Conservation (phyloP, 2,797 vertebrate species). For the Lagodon rhomboides region DNA sequence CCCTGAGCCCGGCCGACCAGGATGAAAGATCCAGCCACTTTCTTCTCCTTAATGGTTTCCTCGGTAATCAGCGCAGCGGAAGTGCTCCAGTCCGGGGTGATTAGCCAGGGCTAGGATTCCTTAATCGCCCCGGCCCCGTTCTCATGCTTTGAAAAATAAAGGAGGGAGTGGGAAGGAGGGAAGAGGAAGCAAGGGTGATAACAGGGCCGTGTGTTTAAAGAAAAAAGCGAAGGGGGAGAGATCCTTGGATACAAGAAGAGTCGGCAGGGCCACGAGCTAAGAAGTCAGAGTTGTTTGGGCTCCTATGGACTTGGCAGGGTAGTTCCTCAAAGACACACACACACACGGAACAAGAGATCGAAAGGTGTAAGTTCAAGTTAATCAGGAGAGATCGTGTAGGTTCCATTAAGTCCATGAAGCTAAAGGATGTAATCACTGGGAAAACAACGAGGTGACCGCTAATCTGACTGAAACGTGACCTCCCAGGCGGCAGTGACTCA, state of each 20-base stretch:
- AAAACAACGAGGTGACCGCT: conserved; percentile 51
- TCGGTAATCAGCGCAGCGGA: conserved; percentile 91
- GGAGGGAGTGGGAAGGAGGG: conserved; percentile 68
- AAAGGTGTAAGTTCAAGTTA: conserved; percentile 33
- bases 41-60: conserved; percentile 93
- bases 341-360: conserved; percentile 1
- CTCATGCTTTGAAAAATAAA: conserved; percentile 84
- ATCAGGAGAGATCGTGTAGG: conserved; percentile 32
- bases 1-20: conserved; percentile 87
- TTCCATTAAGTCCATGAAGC: conserved; percentile 40
- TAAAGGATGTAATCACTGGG: conserved; percentile 39
- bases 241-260: conserved; percentile 56
- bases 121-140: conserved; percentile 85
- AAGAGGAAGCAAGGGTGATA: conserved; percentile 86
- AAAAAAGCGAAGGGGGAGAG: conserved; percentile 40
- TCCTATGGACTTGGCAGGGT: background rate
- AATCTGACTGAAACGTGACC: conserved; percentile 62
- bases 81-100: conserved; percentile 89
- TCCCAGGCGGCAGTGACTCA: conserved; percentile 66
- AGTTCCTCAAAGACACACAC: conserved; percentile 9
- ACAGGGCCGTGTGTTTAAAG: conserved; percentile 77
- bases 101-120: conserved; percentile 87
- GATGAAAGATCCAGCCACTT: conserved; percentile 93
- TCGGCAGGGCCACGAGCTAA: conserved; percentile 35
- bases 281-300: conserved; percentile 31